Base-by-base conservation (phyloP, 2,797 vertebrate species). In the Halcyon smyrnensis region DNA sequence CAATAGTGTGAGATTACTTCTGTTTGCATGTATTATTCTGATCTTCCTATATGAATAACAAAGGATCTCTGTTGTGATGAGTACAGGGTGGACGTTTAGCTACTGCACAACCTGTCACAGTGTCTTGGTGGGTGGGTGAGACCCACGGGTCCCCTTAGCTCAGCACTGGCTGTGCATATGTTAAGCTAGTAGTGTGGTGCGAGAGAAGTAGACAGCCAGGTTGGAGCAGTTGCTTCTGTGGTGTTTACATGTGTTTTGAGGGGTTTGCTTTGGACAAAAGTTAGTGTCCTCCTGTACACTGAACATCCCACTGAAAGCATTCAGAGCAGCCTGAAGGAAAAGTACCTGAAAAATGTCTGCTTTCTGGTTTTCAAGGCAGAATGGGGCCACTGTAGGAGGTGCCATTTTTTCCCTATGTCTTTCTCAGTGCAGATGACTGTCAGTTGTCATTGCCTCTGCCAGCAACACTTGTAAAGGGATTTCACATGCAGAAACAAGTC, bases 21-120 rank as follows among this genome's bases (percentile, higher is more conserved):
- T 57, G 62, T 96, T 94, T 91, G 77, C 71, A 76, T 94, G 95
- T 91, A 24, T 41, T 77, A 74, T 93, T 83, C 19, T 80, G 4
- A 17, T 68, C 20, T 84, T 80, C 10, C 16, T 37, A 0, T n/a
- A 18, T 18, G 32, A 90, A 85, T 36, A 80, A 25, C 39, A 32
- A 28, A n/a, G 71, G 67, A 7, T 51, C 34, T 53, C 11, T 41
- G 0, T 54, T 82, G 36, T 77, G 60, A 36, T 43, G 41, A 64
- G 53, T 82, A 37, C 27, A 32, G 27, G 21, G 28, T 69, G 30
- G 37, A 28, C 6, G 15, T 65, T 46, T 21, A 70, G 46, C n/a
- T 74, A 12, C 85, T 89, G 70, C 30, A 36, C 12, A 5, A 34
- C 45, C 62, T 39, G 0, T 50, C 45, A 17, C 23, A 53, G 13